phyloP scores from a whole-genome alignment of 1,140 invertebrate genomes.

The Drosophila athabasca region DNA sequence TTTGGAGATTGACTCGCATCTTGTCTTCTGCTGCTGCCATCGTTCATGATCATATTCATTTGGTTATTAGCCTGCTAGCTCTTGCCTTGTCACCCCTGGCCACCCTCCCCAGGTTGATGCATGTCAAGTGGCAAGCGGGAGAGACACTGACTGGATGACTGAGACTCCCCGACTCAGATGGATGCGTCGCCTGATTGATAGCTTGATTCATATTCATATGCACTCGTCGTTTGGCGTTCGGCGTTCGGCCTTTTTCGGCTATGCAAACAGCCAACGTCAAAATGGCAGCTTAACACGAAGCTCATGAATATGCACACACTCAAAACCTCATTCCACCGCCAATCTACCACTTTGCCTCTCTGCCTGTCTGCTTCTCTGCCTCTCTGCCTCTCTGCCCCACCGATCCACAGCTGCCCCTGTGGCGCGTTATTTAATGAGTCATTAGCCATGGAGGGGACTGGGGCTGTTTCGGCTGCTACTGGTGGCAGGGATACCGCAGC shows the following conservation, averaged over 20 bases:
- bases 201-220: constrained; percentile 57
- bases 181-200: constrained; percentile 62
- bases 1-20: no score
- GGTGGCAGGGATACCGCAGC: neutral
- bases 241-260: constrained; percentile 23
- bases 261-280: constrained; percentile 70
- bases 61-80: constrained; percentile 18
- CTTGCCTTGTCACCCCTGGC: neutral
- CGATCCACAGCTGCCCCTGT: constrained; percentile 33
- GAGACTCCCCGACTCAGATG: constrained; percentile 18
- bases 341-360: neutral
- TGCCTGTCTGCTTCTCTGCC: neutral
- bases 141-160: constrained; percentile 12
- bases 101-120: constrained; percentile 29
- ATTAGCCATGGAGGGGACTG: constrained; percentile 45
- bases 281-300: constrained; percentile 81
- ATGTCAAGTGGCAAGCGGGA: constrained; percentile 61
- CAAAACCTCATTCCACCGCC: neutral
- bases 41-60: constrained; percentile 30
- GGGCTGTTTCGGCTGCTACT: no score
- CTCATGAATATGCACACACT: constrained; percentile 77
- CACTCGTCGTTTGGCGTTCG: constrained; percentile 44
- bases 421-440: constrained; percentile 78
- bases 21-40: neutral
- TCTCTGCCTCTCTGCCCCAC: neutral